phyloP scores from a whole-genome alignment of 2,888 invertebrate genomes.

The Melanophora roralis region DNA sequence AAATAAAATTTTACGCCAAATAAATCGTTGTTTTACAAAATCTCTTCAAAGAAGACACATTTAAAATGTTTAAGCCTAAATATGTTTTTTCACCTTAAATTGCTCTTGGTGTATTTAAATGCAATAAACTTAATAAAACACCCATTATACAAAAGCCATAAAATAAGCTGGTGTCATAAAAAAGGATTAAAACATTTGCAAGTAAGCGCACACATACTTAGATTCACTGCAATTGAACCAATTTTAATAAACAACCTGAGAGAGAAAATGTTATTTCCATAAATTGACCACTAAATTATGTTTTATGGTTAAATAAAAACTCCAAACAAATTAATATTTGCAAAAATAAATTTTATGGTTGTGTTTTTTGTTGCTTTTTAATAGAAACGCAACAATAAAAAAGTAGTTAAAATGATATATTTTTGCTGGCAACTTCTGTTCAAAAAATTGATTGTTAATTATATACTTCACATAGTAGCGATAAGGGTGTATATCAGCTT shows the following conservation, averaged over 20 bases:
- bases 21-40: too few species aligned
- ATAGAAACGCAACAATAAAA: background rate
- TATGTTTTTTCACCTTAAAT: background rate
- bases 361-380: background rate
- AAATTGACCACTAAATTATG: constrained; percentile 36
- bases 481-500: too few species aligned
- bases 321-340: constrained; percentile 2
- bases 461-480: too few species aligned
- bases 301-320: constrained; percentile 10
- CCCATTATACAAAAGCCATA: constrained; percentile 19
- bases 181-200: constrained; percentile 24
- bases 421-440: background rate
- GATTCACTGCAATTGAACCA: constrained; percentile 2
- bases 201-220: background rate
- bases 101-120: background rate
- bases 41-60: too few species aligned
- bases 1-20: too few species aligned
- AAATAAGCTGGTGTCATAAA: constrained; percentile 32
- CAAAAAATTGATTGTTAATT: background rate
- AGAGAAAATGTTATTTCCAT: constrained; percentile 10
- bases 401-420: background rate
- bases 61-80: too few species aligned
- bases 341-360: constrained; percentile 1
- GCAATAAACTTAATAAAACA: constrained; percentile 23
- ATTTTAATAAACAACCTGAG: constrained; percentile 13